Evolutionary conservation across 2,888 invertebrate species (phyloP), one percentile per base, ranked within the genome.

Genomic region (Oxystoma pomonae): DNA sequence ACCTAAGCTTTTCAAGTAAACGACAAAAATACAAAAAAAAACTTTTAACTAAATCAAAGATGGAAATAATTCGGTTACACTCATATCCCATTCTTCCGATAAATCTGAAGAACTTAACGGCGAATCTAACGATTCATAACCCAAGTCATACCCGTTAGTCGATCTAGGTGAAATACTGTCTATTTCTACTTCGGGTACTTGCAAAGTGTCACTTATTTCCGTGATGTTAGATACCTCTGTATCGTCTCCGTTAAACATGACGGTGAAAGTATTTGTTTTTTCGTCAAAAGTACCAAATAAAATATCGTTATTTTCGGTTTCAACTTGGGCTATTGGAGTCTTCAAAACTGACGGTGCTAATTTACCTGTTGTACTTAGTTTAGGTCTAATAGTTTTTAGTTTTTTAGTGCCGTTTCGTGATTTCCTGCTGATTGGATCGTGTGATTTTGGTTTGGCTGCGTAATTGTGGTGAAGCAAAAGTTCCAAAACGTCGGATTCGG

Each of bases 381-480:
- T 35, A 35, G 35, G 35, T 35, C 35, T 35, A 35, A 35, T 35
- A 7, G 35, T 35, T 35, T 35, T 35, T 35, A 35, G 35, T 12
- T 35, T 35, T 35, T 35, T 35, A 12, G 56, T n/a, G 55, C 55
- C 9, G 53, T 57, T 65, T 16, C 18, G 16, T 16, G 7, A 19
- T 53, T 53, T 53, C 7, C 60, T 59, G 60, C 20, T 55, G 61
- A 1, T 1, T 3, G 16, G 17, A 9, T 16, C 7, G 19, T 19
- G 53, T n/a, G 5, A n/a, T 5, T 53, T 53, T 5, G 53, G 53
- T 16, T 53, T 53, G 53, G 53, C 50, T n/a, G 75, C 74, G 68
- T 78, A 75, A 73, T 77, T 73, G 74, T 78, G 77, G 72, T 77
- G 77, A 62, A 77, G 73, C 64, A 79, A 73, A 35, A 79, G 78